These are phyloP conservation scores for Diplazon laetatorius DNA, from an alignment of 2,888 invertebrate species.

Conservation along the genomic window DNA sequence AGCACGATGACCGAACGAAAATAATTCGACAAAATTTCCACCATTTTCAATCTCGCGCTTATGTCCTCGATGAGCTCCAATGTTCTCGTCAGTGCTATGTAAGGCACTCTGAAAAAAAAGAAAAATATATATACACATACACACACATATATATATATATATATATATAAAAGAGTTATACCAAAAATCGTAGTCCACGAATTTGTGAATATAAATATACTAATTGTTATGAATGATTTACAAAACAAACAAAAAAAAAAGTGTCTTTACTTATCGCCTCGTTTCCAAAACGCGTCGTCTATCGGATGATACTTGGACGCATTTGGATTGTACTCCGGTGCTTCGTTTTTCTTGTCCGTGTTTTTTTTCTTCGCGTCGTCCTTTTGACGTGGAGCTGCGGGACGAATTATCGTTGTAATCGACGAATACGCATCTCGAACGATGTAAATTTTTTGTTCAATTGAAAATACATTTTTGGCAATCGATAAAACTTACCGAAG, in stretches of 20 bases:
- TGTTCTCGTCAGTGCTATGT: slow-evolving; percentile 94
- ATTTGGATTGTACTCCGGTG: slow-evolving; percentile 87
- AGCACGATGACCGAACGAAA: slow-evolving; percentile 94
- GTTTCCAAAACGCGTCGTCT: slow-evolving; percentile 91
- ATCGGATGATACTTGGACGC: slow-evolving; percentile 91
- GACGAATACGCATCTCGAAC: too few species aligned
- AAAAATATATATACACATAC: too few species aligned
- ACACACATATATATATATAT: too few species aligned
- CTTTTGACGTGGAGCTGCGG: slow-evolving; percentile 69
- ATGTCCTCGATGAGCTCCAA: slow-evolving; percentile 94
- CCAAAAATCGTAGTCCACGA: too few species aligned
- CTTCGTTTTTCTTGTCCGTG: slow-evolving; percentile 66
- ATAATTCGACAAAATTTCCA: slow-evolving; percentile 96
- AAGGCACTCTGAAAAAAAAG: slow-evolving; percentile 91
- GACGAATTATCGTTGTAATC: slow-evolving; percentile 30
- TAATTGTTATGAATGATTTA: neutral
- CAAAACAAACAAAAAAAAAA: too few species aligned
- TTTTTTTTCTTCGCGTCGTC: slow-evolving; percentile 62
- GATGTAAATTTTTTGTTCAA: too few species aligned
- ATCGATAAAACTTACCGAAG: slow-evolving; percentile 41
- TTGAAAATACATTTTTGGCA: too few species aligned
- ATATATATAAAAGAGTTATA: too few species aligned
- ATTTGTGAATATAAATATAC: slow-evolving; percentile 20
- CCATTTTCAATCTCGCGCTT: slow-evolving; percentile 93
- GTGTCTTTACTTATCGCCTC: slow-evolving; percentile 86